Evolutionary conservation across 2,113 vertebrate genomes (phyloP).

Genomic region (Coryphaenoides rupestris): DNA sequence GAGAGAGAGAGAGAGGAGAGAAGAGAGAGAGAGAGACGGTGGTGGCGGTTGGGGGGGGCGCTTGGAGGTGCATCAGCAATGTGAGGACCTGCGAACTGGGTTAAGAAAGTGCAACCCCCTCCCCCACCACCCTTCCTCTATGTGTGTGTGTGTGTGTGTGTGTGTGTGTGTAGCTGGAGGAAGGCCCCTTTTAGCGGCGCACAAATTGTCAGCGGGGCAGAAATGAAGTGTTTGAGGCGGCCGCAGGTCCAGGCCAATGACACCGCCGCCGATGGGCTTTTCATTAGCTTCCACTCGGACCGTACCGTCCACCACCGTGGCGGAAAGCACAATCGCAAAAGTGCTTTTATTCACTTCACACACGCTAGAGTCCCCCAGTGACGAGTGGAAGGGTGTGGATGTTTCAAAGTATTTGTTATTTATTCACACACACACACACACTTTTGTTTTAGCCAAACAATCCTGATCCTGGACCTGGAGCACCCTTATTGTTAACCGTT

Average conservation of each 20-base stretch:
- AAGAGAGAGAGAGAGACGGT: conserved; percentile 31
- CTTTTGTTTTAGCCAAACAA: too few species aligned
- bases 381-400: too few species aligned
- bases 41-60: conserved; percentile 11
- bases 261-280: conserved; percentile 57
- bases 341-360: too few species aligned
- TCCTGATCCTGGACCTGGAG: too few species aligned
- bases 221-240: conserved; percentile 56
- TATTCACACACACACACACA: too few species aligned
- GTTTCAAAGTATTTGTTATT: too few species aligned
- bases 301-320: conserved; percentile 12
- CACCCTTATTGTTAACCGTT: too few species aligned
- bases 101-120: conserved; percentile 60
- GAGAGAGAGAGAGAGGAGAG: conserved; percentile 28
- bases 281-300: conserved; percentile 51
- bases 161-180: too few species aligned
- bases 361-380: too few species aligned
- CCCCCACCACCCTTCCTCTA: neutral
- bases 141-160: too few species aligned
- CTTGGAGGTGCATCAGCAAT: conserved; percentile 38
- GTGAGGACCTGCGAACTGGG: conserved; percentile 62
- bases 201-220: conserved; percentile 66
- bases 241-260: conserved; percentile 47
- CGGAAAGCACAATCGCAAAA: neutral
- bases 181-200: conserved; percentile 58